phyloP scores from a whole-genome alignment of 2,797 vertebrate genomes.

The Coreius guichenoti region DNA sequence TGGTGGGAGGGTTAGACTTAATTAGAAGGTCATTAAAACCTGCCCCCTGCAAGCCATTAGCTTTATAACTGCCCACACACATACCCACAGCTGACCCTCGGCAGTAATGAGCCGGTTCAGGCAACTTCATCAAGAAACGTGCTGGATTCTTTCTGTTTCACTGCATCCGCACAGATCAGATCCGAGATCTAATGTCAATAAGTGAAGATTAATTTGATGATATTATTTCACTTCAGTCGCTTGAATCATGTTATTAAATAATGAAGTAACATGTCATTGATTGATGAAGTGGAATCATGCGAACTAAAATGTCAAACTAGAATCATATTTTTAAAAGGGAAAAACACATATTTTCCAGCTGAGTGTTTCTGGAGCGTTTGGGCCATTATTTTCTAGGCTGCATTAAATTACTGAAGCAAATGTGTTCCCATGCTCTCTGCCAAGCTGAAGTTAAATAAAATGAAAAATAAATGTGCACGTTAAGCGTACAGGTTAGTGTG shows the following conservation, averaged over 20 bases:
- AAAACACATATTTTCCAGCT: slow-evolving; percentile 41
- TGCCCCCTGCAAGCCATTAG: slow-evolving; percentile 69
- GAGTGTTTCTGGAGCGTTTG: slow-evolving; percentile 28
- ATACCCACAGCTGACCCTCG: slow-evolving; percentile 52
- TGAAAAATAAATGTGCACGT: background rate
- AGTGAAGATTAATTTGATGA: slow-evolving; percentile 25
- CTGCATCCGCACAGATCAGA: slow-evolving; percentile 9
- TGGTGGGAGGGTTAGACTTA: slow-evolving; percentile 78
- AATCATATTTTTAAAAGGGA: slow-evolving; percentile 8
- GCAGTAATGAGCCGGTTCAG: slow-evolving; percentile 32
- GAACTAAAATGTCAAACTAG: background rate
- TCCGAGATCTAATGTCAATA: slow-evolving; percentile 10
- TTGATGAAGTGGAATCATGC: slow-evolving; percentile 11
- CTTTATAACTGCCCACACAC: slow-evolving; percentile 61
- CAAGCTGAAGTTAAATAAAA: slow-evolving; percentile 4
- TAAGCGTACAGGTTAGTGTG: background rate
- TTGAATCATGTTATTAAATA: slow-evolving; percentile 15
- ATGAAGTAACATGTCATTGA: slow-evolving; percentile 25
- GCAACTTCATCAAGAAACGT: slow-evolving; percentile 16
- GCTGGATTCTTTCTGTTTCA: background rate
- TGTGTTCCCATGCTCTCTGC: slow-evolving; percentile 35
- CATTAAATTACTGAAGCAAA: slow-evolving; percentile 25
- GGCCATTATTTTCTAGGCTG: slow-evolving; percentile 29
- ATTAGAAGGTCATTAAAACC: slow-evolving; percentile 79
- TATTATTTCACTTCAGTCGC: slow-evolving; percentile 6